Conservation (phyloP, 1,140 invertebrate species). For the Nixonia krombeini region DNA sequence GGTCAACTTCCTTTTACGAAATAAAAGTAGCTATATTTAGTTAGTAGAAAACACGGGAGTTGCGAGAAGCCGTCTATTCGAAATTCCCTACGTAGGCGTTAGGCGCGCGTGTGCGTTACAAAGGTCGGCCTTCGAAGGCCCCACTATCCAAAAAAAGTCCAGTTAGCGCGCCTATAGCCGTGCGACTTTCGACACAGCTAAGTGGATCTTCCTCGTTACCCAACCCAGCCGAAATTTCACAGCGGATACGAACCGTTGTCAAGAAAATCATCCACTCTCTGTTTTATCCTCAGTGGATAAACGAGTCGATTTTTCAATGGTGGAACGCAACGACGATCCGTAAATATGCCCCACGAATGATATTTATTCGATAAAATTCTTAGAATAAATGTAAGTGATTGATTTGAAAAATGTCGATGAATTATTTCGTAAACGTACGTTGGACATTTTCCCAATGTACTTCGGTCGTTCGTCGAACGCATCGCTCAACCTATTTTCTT, state of each 20-base stretch:
- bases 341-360: too few species aligned
- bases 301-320: neutral
- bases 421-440: too few species aligned
- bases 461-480: too few species aligned
- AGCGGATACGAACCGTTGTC: conserved; percentile 1
- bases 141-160: conserved; percentile 17
- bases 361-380: too few species aligned
- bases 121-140: conserved; percentile 47
- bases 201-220: neutral
- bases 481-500: too few species aligned
- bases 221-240: conserved; percentile 27
- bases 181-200: neutral
- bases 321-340: too few species aligned
- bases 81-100: conserved; percentile 46
- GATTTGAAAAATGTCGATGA: too few species aligned
- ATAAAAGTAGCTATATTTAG: too few species aligned
- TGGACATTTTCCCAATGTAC: too few species aligned
- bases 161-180: neutral
- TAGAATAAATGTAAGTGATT: too few species aligned
- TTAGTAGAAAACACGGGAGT: too few species aligned
- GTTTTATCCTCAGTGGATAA: conserved; percentile 53
- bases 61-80: neutral
- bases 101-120: conserved; percentile 32
- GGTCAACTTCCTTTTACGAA: too few species aligned
- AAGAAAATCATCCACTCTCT: conserved; percentile 16